Evolutionary conservation across 2,888 invertebrate species (phyloP), one percentile per base, ranked within the genome.

Genomic region (Philereme vetulata): DNA sequence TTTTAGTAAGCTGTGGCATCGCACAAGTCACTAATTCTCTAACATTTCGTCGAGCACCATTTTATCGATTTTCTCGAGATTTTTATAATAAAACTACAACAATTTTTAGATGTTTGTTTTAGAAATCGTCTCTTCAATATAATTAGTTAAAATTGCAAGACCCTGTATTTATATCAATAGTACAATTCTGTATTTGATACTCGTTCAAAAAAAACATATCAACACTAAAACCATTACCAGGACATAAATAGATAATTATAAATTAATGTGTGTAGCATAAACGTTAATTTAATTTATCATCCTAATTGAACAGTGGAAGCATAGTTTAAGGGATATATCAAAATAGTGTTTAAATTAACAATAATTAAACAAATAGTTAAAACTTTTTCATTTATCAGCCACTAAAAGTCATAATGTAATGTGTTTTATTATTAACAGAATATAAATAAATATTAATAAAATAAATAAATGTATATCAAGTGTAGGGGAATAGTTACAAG

Each of bases 211-310:
- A 9, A 46, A 48, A 53, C 7, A 50, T 47, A 38, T 50, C 44
- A 62, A 53, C 46, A 42, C 47, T 54, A 60, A 50, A 58, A 66
- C 66, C 66, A 70, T 51, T 68, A 76, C 72, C 76, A 71, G 72
- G 72, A 55, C 68, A 72, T 60, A 62, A 66, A 70, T 65, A 48
- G 67, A 68, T 64, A 61, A 64, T 11, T 49, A 32, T 10, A n/a
- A 42, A 47, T 38, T 32, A 48, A 49, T 35, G 54, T 60, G 47
- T 42, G 42, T 36, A 10, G 51, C 48, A 44, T 46, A 53, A 44
- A 42, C 44, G 49, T 55, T 55, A 47, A 52, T 59, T 60, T 1
- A 21, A 21, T 21, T 57, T 58, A 56, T 59, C 63, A 57, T 64
- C 60, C 57, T 56, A 51, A 35, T 38, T 40, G 40, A 9, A 50